Base-by-base conservation (phyloP, 2,797 vertebrate species). In the Ptychadena robeensis region DNA sequence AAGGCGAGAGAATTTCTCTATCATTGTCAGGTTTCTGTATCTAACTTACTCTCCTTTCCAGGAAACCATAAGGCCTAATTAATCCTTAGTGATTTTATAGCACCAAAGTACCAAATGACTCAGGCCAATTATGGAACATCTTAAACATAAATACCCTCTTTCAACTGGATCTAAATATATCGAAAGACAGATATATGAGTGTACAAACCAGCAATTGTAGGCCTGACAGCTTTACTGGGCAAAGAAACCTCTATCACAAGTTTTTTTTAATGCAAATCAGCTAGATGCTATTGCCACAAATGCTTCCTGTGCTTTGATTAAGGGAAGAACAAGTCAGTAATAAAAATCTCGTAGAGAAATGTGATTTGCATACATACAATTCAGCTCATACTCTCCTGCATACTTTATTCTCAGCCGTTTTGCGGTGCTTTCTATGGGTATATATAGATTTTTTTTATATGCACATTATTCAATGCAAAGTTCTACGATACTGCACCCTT, bases 1-100 rank as follows among this genome's bases (percentile, higher is more conserved):
- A 81, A 81, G 71, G 22, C 1, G 37, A 25, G 28, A 85, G 57
- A 63, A 85, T 81, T 75, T 85, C 66, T 85, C 78, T 64, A 34
- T 76, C 66, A 75, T 76, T 81, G 77, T 85, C 78, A 85, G 64
- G 72, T 71, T 85, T 85, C 53, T 84, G 77, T 68, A 69, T 75
- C 53, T 74, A 40, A 65, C 53, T 67, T 70, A 71, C 53, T 27
- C 66, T 80, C 40, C 74, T 70, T 85, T 81, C 78, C 72, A 65
- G 78, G 78, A 81, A 85, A 81, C 83, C 83, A 76, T 76, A 81
- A 81, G 78, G 79, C 66, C 72, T 85, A 85, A 85, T 85, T 85
- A 85, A 85, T 85, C 78, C 77, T 75, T 63, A 65, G 83, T 81
- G 78, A 71, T 85, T 85, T 85, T 85, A 85, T 80, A 76, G 53